Base-by-base conservation (phyloP, 2,113 vertebrate genomes). In the Callocephalon fimbriatum region DNA sequence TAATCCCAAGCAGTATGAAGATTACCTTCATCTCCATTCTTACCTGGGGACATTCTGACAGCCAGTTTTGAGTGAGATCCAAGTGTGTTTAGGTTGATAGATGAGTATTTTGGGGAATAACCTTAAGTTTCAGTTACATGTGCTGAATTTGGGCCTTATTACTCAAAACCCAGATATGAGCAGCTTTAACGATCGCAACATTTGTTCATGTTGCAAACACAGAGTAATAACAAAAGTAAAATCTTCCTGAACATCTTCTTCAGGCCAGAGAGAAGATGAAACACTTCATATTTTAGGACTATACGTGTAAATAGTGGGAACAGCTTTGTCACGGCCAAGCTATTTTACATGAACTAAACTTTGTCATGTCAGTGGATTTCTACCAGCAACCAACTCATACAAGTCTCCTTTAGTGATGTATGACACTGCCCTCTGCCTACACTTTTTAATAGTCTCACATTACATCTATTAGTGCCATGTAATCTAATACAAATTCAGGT, bases 381-480 rank as follows among this genome's bases (percentile, higher is more conserved):
- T 86, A 21, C 26, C 45, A 68, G n/a, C 40, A 53, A 37, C 2
- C 22, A 77, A 26, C 29, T 73, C 5, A 21, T 6, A 47, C 59
- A 83, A 80, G 38, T 42, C 54, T 83, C 19, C 15, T 67, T 59
- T 93, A 84, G 4, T 37, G 65, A 61, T 81, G 88, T 74, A 61
- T 56, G 47, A 85, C 37, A 27, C 76, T 76, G 67, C 72, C 82
- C 72, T 93, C 88, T 96, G 83, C 63, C 67, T 92, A 42, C 23
- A 45, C 10, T 6, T 83, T 42, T 71, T 42, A 17, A 25, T 10
- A 53, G 51, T 10, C 47, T 63, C 56, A 14, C 3, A 7, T 48
- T 27, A 15, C 22, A 32, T 38, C 51, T 75, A 26, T 42, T 54
- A 4, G 23, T 91, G 47, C 10, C 22, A 20, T 35, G 21, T 21